Conservation (phyloP, 2,797 vertebrate species). For the Karalla daura region DNA sequence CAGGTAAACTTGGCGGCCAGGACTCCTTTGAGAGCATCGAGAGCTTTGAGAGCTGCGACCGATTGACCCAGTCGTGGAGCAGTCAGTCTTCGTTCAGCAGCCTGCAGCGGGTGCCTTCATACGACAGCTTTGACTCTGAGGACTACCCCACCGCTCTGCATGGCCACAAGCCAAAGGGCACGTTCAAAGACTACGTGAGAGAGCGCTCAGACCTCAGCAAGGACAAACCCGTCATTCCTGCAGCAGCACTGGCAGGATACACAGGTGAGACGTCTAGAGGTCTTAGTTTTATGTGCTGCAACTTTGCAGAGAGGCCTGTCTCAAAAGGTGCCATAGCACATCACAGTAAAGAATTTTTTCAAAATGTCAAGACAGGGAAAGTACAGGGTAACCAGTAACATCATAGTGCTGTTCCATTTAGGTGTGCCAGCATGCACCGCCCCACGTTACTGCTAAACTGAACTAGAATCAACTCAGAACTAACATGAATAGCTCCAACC, state of each 20-base stretch:
- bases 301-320: neutral
- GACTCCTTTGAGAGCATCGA: slow-evolving; percentile 99
- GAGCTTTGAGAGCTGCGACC: slow-evolving; percentile 97
- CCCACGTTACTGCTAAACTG: neutral
- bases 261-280: slow-evolving; percentile 86
- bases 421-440: neutral
- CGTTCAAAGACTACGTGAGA: slow-evolving; percentile 99
- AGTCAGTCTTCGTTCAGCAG: slow-evolving; percentile 99
- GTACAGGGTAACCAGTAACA: neutral
- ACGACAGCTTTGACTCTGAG: slow-evolving; percentile 98
- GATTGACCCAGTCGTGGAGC: slow-evolving; percentile 97
- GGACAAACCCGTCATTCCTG: slow-evolving; percentile 98
- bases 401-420: neutral
- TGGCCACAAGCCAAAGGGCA: slow-evolving; percentile 97
- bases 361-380: slow-evolving; percentile 21
- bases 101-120: slow-evolving; percentile 97
- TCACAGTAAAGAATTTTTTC: slow-evolving; percentile 3
- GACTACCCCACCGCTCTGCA: slow-evolving; percentile 94
- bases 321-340: too few relatives aligned
- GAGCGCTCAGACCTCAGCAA: slow-evolving; percentile 98
- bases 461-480: neutral
- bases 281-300: slow-evolving; percentile 8
- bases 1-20: slow-evolving; percentile 97
- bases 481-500: neutral
- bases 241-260: slow-evolving; percentile 97